Evolutionary conservation across 2,113 vertebrate species (phyloP).

Genomic region (Halcyon senegalensis): DNA sequence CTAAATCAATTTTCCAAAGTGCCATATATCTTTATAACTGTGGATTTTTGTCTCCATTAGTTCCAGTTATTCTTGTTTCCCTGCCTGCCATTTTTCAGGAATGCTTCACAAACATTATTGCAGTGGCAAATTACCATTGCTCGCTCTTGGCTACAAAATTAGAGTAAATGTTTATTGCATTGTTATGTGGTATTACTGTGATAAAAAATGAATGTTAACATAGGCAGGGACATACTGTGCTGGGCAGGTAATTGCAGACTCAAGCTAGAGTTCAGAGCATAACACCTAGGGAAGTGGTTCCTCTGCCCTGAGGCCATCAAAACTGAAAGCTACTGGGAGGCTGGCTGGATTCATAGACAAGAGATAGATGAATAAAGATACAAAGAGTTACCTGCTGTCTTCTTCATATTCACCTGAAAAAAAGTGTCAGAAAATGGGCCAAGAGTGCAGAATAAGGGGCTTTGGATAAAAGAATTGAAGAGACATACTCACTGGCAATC

Average conservation of each 20-base stretch:
- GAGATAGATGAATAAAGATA: not conserved
- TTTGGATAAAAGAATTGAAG: not conserved
- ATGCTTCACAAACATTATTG: conserved; percentile 23
- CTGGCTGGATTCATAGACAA: not conserved
- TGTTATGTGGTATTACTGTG: not conserved
- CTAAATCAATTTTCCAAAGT: conserved; percentile 52
- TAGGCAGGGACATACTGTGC: not conserved
- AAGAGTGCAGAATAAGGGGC: not conserved
- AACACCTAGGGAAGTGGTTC: not conserved
- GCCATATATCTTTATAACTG: conserved; percentile 29
- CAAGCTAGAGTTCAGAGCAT: not conserved
- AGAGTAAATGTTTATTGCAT: not conserved
- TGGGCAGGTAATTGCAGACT: not conserved
- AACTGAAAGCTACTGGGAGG: not conserved
- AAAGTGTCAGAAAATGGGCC: not conserved
- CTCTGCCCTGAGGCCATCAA: not conserved
- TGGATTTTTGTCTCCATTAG: conserved; percentile 44
- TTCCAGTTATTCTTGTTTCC: conserved; percentile 49
- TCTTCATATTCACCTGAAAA: not conserved
- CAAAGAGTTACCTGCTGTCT: not conserved
- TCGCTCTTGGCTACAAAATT: not conserved
- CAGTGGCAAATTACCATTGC: conserved; percentile 21
- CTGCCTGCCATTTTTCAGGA: conserved; percentile 31
- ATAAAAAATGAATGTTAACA: not conserved
- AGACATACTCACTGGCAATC: not conserved